These are phyloP conservation scores for Seriola quinqueradiata DNA, from an alignment of 2,113 vertebrate species.

Conservation along the genomic window DNA sequence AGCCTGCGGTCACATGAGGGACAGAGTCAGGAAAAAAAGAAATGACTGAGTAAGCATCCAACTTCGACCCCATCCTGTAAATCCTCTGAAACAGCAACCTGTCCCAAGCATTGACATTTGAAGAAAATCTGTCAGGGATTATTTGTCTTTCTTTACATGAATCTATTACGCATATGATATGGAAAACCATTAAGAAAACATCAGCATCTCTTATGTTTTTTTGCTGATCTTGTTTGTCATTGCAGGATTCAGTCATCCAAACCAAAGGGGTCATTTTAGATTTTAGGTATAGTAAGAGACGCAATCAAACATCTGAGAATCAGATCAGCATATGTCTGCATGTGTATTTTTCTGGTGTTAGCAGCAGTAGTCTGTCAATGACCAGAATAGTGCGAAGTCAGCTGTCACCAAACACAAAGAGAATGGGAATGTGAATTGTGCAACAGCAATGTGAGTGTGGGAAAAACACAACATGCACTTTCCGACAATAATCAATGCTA, in stretches of 20 bases:
- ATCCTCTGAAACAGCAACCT: not conserved
- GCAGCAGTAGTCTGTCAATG: not conserved
- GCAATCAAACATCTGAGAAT: not conserved
- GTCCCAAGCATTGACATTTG: not conserved
- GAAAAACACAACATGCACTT: not conserved
- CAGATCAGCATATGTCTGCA: not conserved
- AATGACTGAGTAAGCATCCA: slow-evolving; percentile 15
- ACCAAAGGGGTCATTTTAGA: not conserved
- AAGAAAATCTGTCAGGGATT: not conserved
- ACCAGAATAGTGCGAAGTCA: not conserved
- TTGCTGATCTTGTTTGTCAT: not conserved
- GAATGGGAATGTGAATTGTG: slow-evolving; percentile 20
- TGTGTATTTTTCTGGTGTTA: not conserved
- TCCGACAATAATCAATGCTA: not conserved
- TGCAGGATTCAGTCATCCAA: not conserved
- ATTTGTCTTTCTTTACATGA: not conserved
- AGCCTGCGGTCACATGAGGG: slow-evolving; percentile 85
- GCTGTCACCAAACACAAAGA: slow-evolving; percentile 15
- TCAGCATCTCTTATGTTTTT: not conserved
- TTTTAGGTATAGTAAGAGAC: not conserved
- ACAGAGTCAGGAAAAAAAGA: slow-evolving; percentile 7
- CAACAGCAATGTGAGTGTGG: slow-evolving; percentile 2
- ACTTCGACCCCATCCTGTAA: slow-evolving; percentile 18
- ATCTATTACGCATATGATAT: not conserved
- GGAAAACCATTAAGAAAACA: not conserved